phyloP scores from a whole-genome alignment of 2,888 invertebrate genomes.

The Crocallis elinguaria region DNA sequence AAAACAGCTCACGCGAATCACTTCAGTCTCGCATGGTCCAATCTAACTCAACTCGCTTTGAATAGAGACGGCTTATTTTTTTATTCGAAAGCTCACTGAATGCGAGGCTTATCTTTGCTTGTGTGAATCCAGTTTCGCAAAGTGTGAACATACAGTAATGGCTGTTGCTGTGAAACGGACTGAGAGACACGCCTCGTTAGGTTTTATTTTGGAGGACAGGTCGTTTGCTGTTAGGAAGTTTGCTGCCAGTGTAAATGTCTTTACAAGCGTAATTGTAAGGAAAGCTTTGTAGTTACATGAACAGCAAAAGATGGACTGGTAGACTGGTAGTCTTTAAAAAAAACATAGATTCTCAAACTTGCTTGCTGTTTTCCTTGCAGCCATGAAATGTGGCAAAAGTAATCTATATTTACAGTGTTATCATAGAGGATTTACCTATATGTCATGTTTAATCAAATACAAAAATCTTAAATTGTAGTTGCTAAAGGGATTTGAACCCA shows the following conservation, averaged over 20 bases:
- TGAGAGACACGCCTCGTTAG: conserved; percentile 20
- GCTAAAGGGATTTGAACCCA: too few relatives aligned
- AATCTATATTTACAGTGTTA: too few relatives aligned
- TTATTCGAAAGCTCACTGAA: neutral
- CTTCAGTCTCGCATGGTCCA: too few relatives aligned
- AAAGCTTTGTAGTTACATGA: neutral
- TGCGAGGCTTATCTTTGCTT: conserved; percentile 2
- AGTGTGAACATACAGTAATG: conserved; percentile 22
- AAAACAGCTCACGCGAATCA: neutral
- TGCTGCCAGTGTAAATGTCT: conserved; percentile 12
- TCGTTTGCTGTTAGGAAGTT: conserved; percentile 16
- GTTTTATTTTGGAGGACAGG: conserved; percentile 30
- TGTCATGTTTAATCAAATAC: too few relatives aligned
- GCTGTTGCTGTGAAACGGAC: conserved; percentile 19
- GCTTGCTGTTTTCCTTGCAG: too few relatives aligned
- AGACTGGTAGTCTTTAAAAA: too few relatives aligned
- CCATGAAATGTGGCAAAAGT: too few relatives aligned
- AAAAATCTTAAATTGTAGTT: too few relatives aligned
- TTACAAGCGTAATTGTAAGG: conserved; percentile 16
- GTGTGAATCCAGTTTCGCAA: conserved; percentile 7
- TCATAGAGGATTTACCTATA: too few relatives aligned
- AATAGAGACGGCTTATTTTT: neutral
- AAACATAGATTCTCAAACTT: too few relatives aligned
- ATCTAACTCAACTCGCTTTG: too few relatives aligned
- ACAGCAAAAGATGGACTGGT: neutral